These are phyloP conservation scores for Epicampocera succincta DNA, from an alignment of 2,888 invertebrate genomes.

Conservation along the genomic window DNA sequence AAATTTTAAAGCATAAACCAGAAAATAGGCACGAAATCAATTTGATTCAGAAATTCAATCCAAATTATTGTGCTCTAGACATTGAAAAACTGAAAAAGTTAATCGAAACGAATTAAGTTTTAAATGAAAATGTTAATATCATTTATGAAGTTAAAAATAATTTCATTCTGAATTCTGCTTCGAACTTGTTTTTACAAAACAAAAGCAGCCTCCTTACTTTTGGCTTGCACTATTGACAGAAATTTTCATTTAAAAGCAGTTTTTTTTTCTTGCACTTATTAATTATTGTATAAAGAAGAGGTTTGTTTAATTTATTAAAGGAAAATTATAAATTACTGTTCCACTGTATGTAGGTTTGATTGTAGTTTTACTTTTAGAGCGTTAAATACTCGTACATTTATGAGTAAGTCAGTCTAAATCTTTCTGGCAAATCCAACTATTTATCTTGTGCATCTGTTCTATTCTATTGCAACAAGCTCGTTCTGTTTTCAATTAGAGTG, in stretches of 20 bases:
- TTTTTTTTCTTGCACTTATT: conserved; percentile 38
- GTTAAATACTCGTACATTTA: conserved; percentile 68
- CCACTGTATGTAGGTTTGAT: conserved; percentile 19
- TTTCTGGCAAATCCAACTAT: conserved; percentile 31
- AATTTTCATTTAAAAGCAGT: conserved; percentile 14
- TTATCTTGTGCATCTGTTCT: conserved; percentile 21
- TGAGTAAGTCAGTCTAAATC: conserved; percentile 45
- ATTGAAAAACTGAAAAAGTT: too few relatives aligned
- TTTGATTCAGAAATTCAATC: too few relatives aligned
- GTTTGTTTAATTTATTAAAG: conserved; percentile 60
- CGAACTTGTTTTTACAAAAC: too few relatives aligned
- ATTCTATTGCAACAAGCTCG: conserved; percentile 9
- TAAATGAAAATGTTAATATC: too few relatives aligned
- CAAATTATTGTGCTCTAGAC: too few relatives aligned
- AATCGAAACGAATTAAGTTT: too few relatives aligned
- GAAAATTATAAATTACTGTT: conserved; percentile 35
- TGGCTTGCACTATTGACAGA: conserved; percentile 23
- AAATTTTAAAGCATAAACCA: too few relatives aligned
- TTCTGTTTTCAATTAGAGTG: conserved; percentile 26
- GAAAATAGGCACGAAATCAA: too few relatives aligned
- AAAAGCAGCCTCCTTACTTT: not conserved
- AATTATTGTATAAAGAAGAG: conserved; percentile 62
- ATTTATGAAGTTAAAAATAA: too few relatives aligned
- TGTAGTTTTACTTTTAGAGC: conserved; percentile 64
- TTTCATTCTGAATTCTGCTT: too few relatives aligned